Evolutionary conservation across 37 sponge, comb jelly and placozoan genomes (phyloP).

Genomic region (Tethya wilhelma): DNA sequence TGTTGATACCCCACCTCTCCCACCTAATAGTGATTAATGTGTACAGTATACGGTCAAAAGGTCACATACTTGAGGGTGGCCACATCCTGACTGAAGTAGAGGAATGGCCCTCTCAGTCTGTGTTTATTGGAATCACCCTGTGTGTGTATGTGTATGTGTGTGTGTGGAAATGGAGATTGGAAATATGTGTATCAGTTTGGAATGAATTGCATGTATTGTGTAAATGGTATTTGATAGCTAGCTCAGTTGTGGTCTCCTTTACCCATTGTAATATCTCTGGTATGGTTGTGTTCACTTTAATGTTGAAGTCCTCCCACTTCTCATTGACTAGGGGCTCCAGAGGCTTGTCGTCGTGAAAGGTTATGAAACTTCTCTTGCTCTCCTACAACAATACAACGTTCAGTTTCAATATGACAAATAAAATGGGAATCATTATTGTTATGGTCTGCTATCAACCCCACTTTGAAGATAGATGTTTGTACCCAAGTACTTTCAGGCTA

Average conservation of each 20-base stretch:
- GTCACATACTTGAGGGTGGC: constrained; percentile 10
- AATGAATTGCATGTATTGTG: background rate
- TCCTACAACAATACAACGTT: constrained; percentile 31
- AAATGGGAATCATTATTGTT: background rate
- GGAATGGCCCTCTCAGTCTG: constrained; percentile 20
- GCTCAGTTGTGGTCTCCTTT: background rate
- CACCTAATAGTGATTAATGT: background rate
- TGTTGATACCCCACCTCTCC: background rate
- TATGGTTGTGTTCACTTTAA: constrained; percentile 57
- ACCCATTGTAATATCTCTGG: constrained; percentile 52
- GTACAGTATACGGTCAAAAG: background rate
- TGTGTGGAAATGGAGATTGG: background rate
- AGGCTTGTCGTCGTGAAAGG: constrained; percentile 75
- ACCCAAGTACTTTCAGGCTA: too few relatives aligned
- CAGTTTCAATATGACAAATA: background rate
- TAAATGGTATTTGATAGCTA: background rate
- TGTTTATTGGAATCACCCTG: background rate
- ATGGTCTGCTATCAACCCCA: background rate
- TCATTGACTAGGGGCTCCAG: constrained; percentile 67
- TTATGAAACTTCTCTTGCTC: constrained; percentile 37
- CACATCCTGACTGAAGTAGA: constrained; percentile 53
- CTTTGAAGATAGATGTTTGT: background rate
- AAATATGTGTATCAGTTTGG: background rate
- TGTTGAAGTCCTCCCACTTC: constrained; percentile 64
- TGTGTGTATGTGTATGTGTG: too few relatives aligned